phyloP scores from a whole-genome alignment of 1,140 invertebrate genomes.

The Popillia japonica region DNA sequence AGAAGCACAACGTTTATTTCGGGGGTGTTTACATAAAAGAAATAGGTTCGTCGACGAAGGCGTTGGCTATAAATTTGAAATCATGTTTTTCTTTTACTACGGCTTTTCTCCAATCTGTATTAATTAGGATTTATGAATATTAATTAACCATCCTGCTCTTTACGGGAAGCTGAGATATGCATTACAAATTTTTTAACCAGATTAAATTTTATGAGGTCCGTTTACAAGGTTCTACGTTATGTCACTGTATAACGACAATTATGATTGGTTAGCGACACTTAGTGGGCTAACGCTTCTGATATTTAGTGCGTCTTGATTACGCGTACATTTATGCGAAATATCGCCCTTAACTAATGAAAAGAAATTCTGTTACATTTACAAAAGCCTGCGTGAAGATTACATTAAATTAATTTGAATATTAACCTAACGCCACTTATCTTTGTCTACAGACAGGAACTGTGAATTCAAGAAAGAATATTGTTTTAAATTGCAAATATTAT shows the following conservation, averaged over 20 bases:
- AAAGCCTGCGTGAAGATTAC: neutral
- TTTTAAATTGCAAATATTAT: too few relatives aligned
- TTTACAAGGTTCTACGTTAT: neutral
- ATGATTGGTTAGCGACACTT: neutral
- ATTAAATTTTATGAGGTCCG: neutral
- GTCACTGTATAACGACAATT: neutral
- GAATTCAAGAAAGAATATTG: too few relatives aligned
- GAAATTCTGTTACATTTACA: neutral
- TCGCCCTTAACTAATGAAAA: neutral
- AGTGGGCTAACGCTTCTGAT: neutral
- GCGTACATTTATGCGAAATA: neutral
- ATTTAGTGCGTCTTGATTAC: neutral
- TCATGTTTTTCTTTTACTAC: neutral
- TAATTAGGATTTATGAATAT: constrained; percentile 7
- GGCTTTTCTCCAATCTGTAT: neutral
- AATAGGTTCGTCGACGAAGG: neutral
- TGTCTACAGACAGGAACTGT: too few relatives aligned
- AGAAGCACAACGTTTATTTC: neutral
- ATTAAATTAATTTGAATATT: neutral
- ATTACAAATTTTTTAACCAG: neutral
- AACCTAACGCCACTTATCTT: too few relatives aligned
- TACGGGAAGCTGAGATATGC: neutral
- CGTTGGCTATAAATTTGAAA: neutral
- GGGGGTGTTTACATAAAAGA: neutral
- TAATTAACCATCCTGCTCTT: neutral